phyloP scores from a whole-genome alignment of 2,888 invertebrate genomes.

The Neoascia interrupta region DNA sequence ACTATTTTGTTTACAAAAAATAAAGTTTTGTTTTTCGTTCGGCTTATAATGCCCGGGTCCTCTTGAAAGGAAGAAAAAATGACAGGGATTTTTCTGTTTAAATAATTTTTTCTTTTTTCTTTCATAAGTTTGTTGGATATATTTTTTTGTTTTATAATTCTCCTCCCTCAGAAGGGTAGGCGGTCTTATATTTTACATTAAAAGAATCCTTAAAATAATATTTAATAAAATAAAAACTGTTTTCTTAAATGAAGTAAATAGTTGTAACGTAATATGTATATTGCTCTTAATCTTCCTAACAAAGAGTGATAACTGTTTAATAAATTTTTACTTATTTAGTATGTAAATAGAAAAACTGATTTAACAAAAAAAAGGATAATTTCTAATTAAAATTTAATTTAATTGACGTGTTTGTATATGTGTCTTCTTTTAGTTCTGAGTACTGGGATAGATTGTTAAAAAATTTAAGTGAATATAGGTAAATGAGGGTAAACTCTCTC shows the following conservation, averaged over 20 bases:
- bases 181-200: conserved; percentile 2
- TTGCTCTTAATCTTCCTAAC: no score
- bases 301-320: no score
- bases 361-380: conserved; percentile 41
- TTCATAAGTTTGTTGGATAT: no score
- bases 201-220: not conserved
- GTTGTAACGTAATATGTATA: no score
- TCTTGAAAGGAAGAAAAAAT: conserved; percentile 22
- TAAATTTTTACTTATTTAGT: no score
- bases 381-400: conserved; percentile 58
- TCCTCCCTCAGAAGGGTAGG: conserved; percentile 14
- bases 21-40: conserved; percentile 11
- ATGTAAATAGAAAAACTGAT: conserved; percentile 24
- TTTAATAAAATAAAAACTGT: conserved; percentile 3
- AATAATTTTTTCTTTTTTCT: conserved; percentile 15
- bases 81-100: conserved; percentile 43
- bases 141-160: not conserved
- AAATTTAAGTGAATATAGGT: conserved; percentile 80
- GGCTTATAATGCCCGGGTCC: conserved; percentile 57
- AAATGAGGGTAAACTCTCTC: conserved; percentile 73
- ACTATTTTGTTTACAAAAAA: conserved; percentile 13
- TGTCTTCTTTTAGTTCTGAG: conserved; percentile 80
- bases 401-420: conserved; percentile 72
- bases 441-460: conserved; percentile 81
- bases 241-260: no score